Conservation (phyloP, 2,888 invertebrate species). For the Eupeodes luniger region DNA sequence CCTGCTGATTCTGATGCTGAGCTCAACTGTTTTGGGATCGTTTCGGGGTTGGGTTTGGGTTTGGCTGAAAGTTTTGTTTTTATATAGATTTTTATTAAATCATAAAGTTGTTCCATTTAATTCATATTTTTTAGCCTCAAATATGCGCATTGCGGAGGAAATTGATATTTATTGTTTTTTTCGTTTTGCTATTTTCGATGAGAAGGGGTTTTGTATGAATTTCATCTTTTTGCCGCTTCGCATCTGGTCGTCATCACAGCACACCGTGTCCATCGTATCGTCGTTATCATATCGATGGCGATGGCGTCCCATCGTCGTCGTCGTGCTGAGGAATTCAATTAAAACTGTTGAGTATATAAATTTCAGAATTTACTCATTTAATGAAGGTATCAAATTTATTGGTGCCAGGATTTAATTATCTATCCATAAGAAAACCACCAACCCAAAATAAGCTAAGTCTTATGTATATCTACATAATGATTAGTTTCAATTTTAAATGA, state of each 20-base stretch:
- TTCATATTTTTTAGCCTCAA: slow-evolving; percentile 27
- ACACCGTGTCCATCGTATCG: no score
- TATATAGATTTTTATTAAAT: slow-evolving; percentile 64
- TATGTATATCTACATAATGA: background rate
- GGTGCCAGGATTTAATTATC: slow-evolving; percentile 46
- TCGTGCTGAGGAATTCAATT: slow-evolving; percentile 57
- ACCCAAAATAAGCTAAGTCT: slow-evolving; percentile 18
- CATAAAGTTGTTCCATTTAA: slow-evolving; percentile 66
- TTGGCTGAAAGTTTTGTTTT: slow-evolving; percentile 17
- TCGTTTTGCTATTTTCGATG: background rate
- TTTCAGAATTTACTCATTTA: slow-evolving; percentile 44
- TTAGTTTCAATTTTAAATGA: background rate
- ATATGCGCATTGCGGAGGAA: slow-evolving; percentile 66
- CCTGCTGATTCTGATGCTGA: background rate
- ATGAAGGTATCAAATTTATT: slow-evolving; percentile 71
- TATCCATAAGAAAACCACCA: background rate
- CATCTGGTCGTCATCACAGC: background rate
- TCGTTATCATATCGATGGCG: no score
- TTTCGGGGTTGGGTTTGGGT: no score
- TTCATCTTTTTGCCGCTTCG: background rate
- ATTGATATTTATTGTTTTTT: slow-evolving; percentile 58
- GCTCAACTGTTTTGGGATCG: background rate
- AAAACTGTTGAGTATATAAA: slow-evolving; percentile 19
- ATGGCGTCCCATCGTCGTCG: no score
- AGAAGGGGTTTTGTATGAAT: background rate